A percentile compares a stretch with the other conserved stretches of the same genome.
These are phyloP conservation scores for Microtus pennsylvanicus DNA, from an alignment of 2,113 vertebrate species.

Conservation along the genomic window DNA sequence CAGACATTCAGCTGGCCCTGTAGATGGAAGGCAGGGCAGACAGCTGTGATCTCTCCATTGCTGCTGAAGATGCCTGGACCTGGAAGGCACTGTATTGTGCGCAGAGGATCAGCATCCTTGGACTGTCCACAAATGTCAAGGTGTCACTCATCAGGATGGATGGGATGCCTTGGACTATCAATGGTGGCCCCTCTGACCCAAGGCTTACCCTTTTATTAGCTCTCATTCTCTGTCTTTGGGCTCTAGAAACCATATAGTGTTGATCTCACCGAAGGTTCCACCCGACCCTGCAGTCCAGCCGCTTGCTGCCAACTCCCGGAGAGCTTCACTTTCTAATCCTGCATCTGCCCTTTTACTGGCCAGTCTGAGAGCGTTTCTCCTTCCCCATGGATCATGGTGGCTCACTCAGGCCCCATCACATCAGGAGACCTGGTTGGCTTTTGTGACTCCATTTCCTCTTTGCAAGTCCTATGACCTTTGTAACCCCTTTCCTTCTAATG, in stretches of 20 bases:
- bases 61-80: background rate
- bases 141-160: too few species aligned
- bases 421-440: background rate
- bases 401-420: background rate
- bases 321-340: too few species aligned
- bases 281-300: background rate
- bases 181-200: too few species aligned
- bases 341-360: background rate
- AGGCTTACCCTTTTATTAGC: too few species aligned
- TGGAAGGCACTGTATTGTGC: background rate
- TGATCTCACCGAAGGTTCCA: background rate
- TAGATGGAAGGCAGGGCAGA: background rate
- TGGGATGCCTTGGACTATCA: background rate
- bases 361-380: background rate
- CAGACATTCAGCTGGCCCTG: background rate
- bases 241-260: background rate
- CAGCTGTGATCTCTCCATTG: background rate
- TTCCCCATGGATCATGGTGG: accelerated
- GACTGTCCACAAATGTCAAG: background rate
- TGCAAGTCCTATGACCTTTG: background rate
- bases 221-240: background rate
- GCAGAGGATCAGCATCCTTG: background rate
- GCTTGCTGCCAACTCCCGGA: background rate
- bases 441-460: background rate
- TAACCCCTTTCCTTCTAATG: background rate